A percentile compares a stretch with the other conserved stretches of the same genome.
These are phyloP conservation scores for Taenaris catops DNA, from an alignment of 2,888 invertebrate species.

Conservation along the genomic window DNA sequence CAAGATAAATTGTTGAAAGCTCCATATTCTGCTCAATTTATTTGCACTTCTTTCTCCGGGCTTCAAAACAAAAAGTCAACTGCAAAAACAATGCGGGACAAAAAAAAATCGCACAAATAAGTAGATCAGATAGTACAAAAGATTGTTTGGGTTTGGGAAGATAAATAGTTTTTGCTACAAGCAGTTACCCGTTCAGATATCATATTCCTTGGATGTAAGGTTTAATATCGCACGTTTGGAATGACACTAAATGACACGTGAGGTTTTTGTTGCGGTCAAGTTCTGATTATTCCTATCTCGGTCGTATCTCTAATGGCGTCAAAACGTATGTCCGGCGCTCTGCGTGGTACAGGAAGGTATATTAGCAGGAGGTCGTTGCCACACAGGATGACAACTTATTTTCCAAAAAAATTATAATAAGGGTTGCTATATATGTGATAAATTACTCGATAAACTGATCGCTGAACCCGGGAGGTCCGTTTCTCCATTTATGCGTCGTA, in stretches of 20 bases:
- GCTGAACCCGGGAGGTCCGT: constrained; percentile 53
- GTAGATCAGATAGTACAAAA: constrained; percentile 71
- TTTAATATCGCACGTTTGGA: constrained; percentile 22
- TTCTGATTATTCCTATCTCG: constrained; percentile 68
- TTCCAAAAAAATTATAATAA: constrained; percentile 45
- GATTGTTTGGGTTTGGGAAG: constrained; percentile 55
- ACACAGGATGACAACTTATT: constrained; percentile 71
- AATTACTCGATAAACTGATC: constrained; percentile 37
- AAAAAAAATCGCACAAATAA: constrained; percentile 63
- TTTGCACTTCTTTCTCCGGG: constrained; percentile 53
- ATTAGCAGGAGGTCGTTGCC: constrained; percentile 56
- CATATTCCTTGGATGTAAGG: constrained; percentile 23
- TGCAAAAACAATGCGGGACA: constrained; percentile 57
- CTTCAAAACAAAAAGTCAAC: constrained; percentile 66
- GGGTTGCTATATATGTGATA: constrained; percentile 54
- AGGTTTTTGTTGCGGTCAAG: constrained; percentile 56
- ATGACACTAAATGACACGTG: constrained; percentile 17
- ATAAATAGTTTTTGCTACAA: constrained; percentile 56
- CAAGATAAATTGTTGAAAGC: too few species aligned
- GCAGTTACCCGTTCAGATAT: constrained; percentile 14
- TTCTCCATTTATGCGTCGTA: constrained; percentile 25
- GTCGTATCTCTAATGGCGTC: constrained; percentile 67
- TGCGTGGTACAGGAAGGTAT: constrained; percentile 72
- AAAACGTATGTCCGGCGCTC: constrained; percentile 70
- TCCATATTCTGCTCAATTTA: constrained; percentile 61